phyloP scores from a whole-genome alignment of 2,888 invertebrate genomes.

The Torymus aiolomorphi region DNA sequence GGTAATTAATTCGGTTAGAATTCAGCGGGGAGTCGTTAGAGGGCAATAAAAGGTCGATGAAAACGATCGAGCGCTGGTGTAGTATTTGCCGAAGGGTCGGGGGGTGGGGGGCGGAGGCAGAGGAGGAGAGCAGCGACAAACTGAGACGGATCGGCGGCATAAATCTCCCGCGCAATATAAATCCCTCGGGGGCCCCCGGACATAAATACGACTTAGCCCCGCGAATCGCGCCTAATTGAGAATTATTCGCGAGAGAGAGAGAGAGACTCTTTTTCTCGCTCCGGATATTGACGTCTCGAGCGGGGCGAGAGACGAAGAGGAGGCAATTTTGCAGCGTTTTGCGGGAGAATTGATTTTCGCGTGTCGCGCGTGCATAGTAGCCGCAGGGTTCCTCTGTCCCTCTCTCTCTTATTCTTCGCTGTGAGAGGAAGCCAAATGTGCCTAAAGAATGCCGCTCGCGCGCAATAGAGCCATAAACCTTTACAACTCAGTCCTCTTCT shows the following conservation, averaged over 20 bases:
- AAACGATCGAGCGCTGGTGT: constrained; percentile 16
- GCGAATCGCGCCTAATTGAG: constrained; percentile 74
- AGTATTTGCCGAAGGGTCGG: constrained; percentile 11
- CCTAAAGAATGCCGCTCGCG: not conserved
- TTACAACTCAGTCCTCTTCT: not conserved
- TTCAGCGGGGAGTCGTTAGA: constrained; percentile 42
- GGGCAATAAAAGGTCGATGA: constrained; percentile 33
- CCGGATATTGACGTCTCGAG: not conserved
- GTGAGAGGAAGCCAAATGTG: not conserved
- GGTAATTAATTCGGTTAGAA: constrained; percentile 39
- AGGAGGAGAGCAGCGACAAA: constrained; percentile 62
- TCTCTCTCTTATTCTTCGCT: not conserved
- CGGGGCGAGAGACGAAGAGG: not conserved
- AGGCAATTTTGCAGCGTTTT: not conserved
- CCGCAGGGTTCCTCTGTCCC: constrained; percentile 3
- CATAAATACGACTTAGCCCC: constrained; percentile 74
- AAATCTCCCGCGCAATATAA: constrained; percentile 74
- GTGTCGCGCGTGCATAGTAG: constrained; percentile 6
- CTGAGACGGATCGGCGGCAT: constrained; percentile 74
- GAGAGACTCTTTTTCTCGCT: constrained; percentile 25
- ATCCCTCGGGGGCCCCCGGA: constrained; percentile 65
- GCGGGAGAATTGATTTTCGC: constrained; percentile 15
- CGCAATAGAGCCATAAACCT: constrained; percentile 48
- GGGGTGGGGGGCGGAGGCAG: not conserved
- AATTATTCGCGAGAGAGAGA: constrained; percentile 70